phyloP scores from a whole-genome alignment of 2,888 invertebrate species.

The Dioctria rufipes region DNA sequence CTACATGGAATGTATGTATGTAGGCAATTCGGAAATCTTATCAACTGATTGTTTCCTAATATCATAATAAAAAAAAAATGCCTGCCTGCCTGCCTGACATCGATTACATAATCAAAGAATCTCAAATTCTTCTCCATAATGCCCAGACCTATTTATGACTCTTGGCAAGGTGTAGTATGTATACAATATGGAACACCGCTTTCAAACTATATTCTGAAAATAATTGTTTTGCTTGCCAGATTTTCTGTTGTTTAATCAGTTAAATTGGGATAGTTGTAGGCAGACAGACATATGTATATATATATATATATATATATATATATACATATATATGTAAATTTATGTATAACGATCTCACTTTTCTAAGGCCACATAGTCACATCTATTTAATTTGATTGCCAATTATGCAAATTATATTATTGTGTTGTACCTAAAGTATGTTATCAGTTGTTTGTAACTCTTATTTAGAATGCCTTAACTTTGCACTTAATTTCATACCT shows the following conservation, averaged over 20 bases:
- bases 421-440: too few species aligned
- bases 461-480: too few species aligned
- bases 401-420: conserved; percentile 4
- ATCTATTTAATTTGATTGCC: conserved; percentile 4
- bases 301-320: not conserved
- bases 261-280: not conserved
- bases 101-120: not conserved
- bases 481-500: too few species aligned
- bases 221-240: conserved; percentile 14
- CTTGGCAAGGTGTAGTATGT: not conserved
- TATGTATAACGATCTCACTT: not conserved
- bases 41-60: conserved; percentile 2
- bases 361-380: not conserved
- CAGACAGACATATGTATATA: too few species aligned
- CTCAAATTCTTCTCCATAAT: conserved; percentile 4
- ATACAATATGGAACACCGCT: not conserved
- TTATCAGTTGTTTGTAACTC: not conserved
- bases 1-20: not conserved
- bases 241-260: conserved; percentile 11
- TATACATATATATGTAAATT: too few species aligned
- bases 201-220: not conserved
- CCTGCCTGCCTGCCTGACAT: not conserved
- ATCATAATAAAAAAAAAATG: too few species aligned
- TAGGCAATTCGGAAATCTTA: not conserved
- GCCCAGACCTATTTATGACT: not conserved